phyloP scores from a whole-genome alignment of 2,113 vertebrate genomes.

The Syrmaticus mikado region DNA sequence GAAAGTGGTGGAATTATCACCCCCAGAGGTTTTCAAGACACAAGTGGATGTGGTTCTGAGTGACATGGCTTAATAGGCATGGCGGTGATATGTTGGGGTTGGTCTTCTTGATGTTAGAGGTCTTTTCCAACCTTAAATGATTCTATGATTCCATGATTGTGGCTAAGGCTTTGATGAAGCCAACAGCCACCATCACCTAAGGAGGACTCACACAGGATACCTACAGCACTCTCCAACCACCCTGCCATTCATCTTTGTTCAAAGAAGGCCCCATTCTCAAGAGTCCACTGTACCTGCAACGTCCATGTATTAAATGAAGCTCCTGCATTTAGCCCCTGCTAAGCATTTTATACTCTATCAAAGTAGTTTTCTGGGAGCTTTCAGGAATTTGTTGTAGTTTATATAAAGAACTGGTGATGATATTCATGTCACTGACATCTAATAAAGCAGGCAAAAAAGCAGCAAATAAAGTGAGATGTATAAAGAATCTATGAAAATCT shows the following conservation, averaged over 20 bases:
- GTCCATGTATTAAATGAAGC: not conserved
- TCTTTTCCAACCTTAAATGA: not conserved
- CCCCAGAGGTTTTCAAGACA: not conserved
- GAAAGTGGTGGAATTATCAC: not conserved
- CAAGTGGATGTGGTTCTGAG: not conserved
- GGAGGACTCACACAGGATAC: not conserved
- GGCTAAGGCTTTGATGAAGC: not conserved
- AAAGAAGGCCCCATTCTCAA: not conserved
- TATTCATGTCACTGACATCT: accelerated
- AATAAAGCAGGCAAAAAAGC: not conserved
- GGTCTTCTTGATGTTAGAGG: not conserved
- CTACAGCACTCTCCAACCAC: accelerated
- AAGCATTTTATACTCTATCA: not conserved
- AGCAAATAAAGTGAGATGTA: not conserved
- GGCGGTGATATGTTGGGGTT: too few relatives aligned
- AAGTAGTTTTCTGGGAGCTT: not conserved
- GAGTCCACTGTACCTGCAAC: too few relatives aligned
- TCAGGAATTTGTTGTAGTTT: accelerated
- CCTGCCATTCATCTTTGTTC: not conserved
- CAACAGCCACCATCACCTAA: not conserved
- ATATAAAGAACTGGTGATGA: not conserved
- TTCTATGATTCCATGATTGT: accelerated
- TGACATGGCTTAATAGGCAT: not conserved
- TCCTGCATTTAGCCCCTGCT: not conserved
- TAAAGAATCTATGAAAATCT: not conserved